Evolutionary conservation across 2,888 invertebrate species (phyloP).

Genomic region (Tromatobia lineatoria): DNA sequence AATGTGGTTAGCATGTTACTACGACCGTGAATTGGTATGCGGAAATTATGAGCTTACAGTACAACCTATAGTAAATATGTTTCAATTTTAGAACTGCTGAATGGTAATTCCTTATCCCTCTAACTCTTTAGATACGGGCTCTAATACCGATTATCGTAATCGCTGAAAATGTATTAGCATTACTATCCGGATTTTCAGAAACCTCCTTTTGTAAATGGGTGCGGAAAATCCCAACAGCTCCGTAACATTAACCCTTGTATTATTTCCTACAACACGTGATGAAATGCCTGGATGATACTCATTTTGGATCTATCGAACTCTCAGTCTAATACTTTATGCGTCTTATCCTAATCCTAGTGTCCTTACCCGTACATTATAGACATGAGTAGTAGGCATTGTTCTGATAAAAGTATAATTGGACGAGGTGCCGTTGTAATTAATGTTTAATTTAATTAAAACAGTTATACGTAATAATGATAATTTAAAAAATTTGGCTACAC

Average conservation of each 20-base stretch:
- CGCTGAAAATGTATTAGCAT: slow-evolving; percentile 28
- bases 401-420: too few species aligned
- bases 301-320: not conserved
- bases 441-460: too few species aligned
- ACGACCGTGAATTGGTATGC: too few species aligned
- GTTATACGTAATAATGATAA: too few species aligned
- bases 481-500: too few species aligned
- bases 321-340: not conserved
- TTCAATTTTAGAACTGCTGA: slow-evolving; percentile 33
- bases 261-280: not conserved
- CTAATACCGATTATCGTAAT: slow-evolving; percentile 54
- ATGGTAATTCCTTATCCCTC: slow-evolving; percentile 45
- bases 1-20: too few species aligned
- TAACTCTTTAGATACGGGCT: slow-evolving; percentile 29
- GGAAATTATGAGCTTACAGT: too few species aligned
- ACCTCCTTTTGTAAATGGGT: slow-evolving; percentile 7
- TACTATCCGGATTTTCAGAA: slow-evolving; percentile 29
- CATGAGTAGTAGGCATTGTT: too few species aligned
- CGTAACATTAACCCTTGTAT: not conserved
- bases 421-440: too few species aligned
- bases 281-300: not conserved
- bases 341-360: too few species aligned
- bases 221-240: slow-evolving; percentile 42
- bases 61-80: slow-evolving; percentile 24
- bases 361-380: too few species aligned